These are phyloP conservation scores for Champsocephalus gunnari DNA, from an alignment of 2,797 vertebrate species.

Conservation along the genomic window DNA sequence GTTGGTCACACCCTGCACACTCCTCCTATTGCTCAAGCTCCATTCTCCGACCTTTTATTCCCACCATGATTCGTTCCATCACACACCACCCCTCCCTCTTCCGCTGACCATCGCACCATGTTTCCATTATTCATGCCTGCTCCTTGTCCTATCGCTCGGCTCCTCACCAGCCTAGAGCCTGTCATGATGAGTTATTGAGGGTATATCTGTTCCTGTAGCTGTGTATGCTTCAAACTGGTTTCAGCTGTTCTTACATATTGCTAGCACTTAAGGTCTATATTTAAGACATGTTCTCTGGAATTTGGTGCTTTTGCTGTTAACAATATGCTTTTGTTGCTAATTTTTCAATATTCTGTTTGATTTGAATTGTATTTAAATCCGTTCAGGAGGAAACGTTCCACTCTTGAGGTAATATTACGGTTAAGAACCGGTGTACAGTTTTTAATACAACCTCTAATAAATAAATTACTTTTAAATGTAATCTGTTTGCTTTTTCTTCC, in stretches of 20 bases:
- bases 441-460: background rate
- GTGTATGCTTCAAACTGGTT: conserved; percentile 40
- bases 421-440: background rate
- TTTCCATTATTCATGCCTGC: conserved; percentile 64
- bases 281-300: background rate
- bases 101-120: conserved; percentile 51
- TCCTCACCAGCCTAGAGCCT: conserved; percentile 45
- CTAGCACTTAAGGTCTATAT: background rate
- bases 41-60: conserved; percentile 31
- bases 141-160: conserved; percentile 35
- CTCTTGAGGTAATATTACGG: background rate
- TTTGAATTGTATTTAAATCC: conserved; percentile 6
- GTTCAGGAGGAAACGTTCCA: background rate
- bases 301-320: background rate
- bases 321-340: background rate
- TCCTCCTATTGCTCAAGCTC: conserved; percentile 29
- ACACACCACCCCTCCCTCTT: conserved; percentile 35
- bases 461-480: conserved; percentile 4
- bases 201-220: conserved; percentile 25
- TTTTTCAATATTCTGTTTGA: background rate
- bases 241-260: conserved; percentile 36
- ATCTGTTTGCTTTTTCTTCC: background rate
- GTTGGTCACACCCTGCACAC: conserved; percentile 61
- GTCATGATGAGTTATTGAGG: conserved; percentile 58
- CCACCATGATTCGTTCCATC: conserved; percentile 51